Evolutionary conservation across 2,888 invertebrate genomes (phyloP), one percentile per base, ranked within the genome.

Genomic region (Agrochola lychnidis): DNA sequence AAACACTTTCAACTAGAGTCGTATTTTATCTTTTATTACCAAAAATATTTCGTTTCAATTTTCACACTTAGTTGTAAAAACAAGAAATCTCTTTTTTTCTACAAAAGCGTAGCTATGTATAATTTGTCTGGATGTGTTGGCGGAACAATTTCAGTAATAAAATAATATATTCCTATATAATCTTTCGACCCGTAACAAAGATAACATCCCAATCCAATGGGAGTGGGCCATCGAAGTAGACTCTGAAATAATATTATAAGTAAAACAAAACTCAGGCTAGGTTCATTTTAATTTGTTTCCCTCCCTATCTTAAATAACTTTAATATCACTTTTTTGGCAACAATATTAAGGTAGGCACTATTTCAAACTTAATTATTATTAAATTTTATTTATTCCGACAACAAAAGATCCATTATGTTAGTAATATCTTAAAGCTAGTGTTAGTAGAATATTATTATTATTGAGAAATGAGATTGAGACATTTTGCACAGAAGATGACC

Each of bases 1-100:
- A 77, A 77, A 70, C 48, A 67, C 57, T 70, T 82, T 77, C 22
- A 70, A 70, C 57, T 42, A n/a, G 67, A 70, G 51, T 62, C 67
- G n/a, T 83, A 69, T 69, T 72, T 83, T 57, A 81, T 78, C 5
- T 72, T 83, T 78, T 83, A 78, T 81, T 72, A 61, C 64, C 22
- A 48, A 48, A 68, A 71, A 69, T 59, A 64, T 63, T 84, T 64
- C 45, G 62, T 79, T 75, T 66, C 7, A 67, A 30, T 70, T 59
- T 72, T 45, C 16, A 59, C 51, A 53, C 66, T 67, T 78, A 40
- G 56, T 74, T 70, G 36, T 69, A 22, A 73, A 69, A 79, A 82
- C 68, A 84, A 30, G 51, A 40, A 62, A 30, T 14, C n/a, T 25
- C 4, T 51, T 75, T 78, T 68, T 70, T 78, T 56, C 10, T 53